phyloP scores from a whole-genome alignment of 2,797 vertebrate species.

The Danio albolineatus region DNA sequence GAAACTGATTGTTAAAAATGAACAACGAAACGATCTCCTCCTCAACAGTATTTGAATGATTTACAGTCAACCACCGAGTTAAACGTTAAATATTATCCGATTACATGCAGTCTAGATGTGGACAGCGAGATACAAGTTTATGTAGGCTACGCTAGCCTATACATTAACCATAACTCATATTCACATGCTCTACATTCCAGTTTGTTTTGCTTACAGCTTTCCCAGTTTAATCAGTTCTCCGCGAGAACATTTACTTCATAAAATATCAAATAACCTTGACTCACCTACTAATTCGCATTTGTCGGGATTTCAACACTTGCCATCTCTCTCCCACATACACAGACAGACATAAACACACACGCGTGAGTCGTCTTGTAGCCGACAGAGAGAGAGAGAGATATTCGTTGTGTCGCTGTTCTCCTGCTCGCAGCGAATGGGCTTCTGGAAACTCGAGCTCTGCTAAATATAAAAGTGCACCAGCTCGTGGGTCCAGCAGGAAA shows the following conservation, averaged over 20 bases:
- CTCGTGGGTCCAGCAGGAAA: constrained; percentile 56
- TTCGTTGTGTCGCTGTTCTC: constrained; percentile 62
- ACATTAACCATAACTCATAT: too few relatives aligned
- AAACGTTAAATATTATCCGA: background rate
- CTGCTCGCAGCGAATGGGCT: constrained; percentile 63
- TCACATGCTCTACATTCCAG: background rate
- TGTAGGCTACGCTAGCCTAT: background rate
- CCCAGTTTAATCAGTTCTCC: background rate
- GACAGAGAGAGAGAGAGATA: constrained; percentile 1
- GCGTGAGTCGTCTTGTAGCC: background rate
- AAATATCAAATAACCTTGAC: constrained; percentile 15
- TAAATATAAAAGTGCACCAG: constrained; percentile 79
- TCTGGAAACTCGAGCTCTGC: constrained; percentile 76
- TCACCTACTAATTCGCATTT: constrained; percentile 20
- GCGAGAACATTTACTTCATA: background rate
- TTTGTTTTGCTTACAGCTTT: background rate
- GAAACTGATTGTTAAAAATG: background rate
- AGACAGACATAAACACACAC: too few relatives aligned
- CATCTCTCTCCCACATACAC: background rate
- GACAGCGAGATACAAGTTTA: too few relatives aligned
- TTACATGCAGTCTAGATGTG: background rate
- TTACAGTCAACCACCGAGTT: background rate
- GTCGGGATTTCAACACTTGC: background rate
- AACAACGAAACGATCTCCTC: background rate
- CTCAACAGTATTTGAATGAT: background rate